These are phyloP conservation scores for Seira ritae DNA, from an alignment of 2,888 invertebrate species.

Conservation along the genomic window DNA sequence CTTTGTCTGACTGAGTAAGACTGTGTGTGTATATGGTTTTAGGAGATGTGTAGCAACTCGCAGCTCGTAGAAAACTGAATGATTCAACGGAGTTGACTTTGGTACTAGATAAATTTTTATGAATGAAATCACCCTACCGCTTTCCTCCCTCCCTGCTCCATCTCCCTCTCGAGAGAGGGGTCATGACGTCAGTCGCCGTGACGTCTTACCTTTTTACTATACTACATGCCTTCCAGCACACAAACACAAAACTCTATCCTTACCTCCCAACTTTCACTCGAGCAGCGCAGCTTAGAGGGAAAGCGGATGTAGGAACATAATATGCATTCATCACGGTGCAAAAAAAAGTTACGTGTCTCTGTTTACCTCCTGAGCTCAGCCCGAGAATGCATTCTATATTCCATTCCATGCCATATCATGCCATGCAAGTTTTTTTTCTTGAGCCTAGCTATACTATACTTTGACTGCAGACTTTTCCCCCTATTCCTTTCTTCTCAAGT, in stretches of 20 bases:
- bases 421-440: too few species aligned
- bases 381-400: background rate
- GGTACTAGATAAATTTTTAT: constrained; percentile 71
- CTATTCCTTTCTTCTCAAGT: too few species aligned
- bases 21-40: too few species aligned
- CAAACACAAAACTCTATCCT: constrained; percentile 18
- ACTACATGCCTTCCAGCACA: constrained; percentile 30
- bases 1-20: too few species aligned
- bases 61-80: constrained; percentile 71
- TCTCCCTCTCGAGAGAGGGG: constrained; percentile 64
- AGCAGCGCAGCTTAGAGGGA: background rate
- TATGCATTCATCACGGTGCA: background rate
- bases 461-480: too few species aligned
- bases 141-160: constrained; percentile 68
- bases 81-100: constrained; percentile 68
- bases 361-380: background rate
- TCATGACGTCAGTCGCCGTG: constrained; percentile 73
- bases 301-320: constrained; percentile 8
- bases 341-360: background rate
- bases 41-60: constrained; percentile 68
- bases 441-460: too few species aligned
- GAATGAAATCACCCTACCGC: constrained; percentile 73
- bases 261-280: constrained; percentile 16
- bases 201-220: constrained; percentile 65
- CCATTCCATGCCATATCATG: too few species aligned